Percentiles rank a stretch among this genome's conserved stretches.
Conservation (phyloP, 2,113 vertebrate species). For the Sturnus vulgaris region DNA sequence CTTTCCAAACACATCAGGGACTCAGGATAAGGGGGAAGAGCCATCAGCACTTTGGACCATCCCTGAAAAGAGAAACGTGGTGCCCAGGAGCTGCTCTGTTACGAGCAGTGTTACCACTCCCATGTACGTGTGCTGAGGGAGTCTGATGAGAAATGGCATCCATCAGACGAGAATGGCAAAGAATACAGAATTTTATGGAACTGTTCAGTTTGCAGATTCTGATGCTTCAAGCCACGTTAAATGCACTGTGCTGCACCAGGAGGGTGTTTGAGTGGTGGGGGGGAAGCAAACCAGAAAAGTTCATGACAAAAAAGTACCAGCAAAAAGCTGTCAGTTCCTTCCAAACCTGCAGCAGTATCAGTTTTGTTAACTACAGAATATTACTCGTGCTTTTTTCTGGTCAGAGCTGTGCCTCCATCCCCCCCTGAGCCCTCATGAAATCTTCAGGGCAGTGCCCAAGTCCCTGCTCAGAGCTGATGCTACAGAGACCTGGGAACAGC, state of each 20-base stretch:
- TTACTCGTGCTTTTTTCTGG: background rate
- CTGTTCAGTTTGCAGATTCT: background rate
- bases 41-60: background rate
- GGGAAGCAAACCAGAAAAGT: background rate
- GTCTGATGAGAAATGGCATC: background rate
- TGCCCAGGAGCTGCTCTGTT: background rate
- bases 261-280: accelerated
- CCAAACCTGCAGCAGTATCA: background rate
- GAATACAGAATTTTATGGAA: background rate
- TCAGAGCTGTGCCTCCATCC: background rate
- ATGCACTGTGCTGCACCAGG: background rate
- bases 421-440: background rate
- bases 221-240: background rate
- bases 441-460: accelerated
- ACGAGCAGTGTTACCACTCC: accelerated
- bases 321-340: background rate
- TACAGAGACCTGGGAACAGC: accelerated
- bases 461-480: background rate
- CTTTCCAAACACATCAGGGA: background rate
- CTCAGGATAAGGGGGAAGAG: background rate
- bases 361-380: background rate
- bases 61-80: accelerated
- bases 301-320: background rate
- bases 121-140: accelerated
- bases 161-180: accelerated